Conservation (phyloP, 1,140 invertebrate genomes). For the Heliconius hermathena region DNA sequence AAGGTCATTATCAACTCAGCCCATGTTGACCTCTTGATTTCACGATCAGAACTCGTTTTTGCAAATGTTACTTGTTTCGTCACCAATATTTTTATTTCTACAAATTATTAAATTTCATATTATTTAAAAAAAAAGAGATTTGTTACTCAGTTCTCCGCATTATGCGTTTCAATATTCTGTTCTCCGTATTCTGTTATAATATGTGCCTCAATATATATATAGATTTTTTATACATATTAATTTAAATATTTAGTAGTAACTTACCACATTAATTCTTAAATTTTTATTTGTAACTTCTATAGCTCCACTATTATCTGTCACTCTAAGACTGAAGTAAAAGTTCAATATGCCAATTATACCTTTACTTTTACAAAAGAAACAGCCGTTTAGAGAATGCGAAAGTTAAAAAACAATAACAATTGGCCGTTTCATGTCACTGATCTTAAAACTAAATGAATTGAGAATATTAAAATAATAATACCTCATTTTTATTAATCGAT, state of each 20-base stretch:
- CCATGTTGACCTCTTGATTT: not conserved
- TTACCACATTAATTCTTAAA: not conserved
- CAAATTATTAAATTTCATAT: too few relatives aligned
- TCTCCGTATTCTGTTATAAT: too few relatives aligned
- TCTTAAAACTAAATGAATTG: not conserved
- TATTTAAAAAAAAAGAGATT: too few relatives aligned
- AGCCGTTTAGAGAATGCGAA: slow-evolving; percentile 20
- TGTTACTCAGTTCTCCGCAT: too few relatives aligned
- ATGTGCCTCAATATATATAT: too few relatives aligned
- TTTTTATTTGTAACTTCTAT: not conserved
- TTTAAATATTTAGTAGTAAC: not conserved
- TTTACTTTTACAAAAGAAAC: slow-evolving; percentile 25
- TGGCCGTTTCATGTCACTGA: not conserved
- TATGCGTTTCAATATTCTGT: too few relatives aligned
- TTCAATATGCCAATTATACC: slow-evolving; percentile 19
- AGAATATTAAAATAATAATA: not conserved
- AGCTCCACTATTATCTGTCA: not conserved
- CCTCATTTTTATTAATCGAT: not conserved
- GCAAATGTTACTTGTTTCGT: not conserved
- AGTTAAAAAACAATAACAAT: slow-evolving; percentile 16
- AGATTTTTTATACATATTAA: too few relatives aligned
- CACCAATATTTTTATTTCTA: not conserved
- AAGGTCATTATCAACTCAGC: slow-evolving; percentile 23
- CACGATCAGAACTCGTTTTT: slow-evolving; percentile 21
- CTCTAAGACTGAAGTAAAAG: slow-evolving; percentile 17